These are phyloP conservation scores for Anolis carolinensis DNA, from an alignment of 2,113 vertebrate genomes.

Conservation along the genomic window DNA sequence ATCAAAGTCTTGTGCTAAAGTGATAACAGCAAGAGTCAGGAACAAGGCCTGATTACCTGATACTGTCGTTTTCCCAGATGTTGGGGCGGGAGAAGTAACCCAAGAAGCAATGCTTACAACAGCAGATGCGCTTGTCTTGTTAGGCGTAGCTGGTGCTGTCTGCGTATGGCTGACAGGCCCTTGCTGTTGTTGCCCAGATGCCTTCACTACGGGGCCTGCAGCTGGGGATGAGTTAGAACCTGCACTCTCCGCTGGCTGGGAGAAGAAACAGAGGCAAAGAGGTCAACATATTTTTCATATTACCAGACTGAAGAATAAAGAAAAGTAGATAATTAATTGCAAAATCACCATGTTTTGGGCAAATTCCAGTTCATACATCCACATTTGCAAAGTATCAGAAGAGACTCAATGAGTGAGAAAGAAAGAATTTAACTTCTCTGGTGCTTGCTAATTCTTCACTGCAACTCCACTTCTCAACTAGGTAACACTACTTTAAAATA, in stretches of 20 bases:
- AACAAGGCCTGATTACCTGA: slow-evolving; percentile 79
- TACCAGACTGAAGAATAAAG: background rate
- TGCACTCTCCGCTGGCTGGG: slow-evolving; percentile 66
- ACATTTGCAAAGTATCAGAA: background rate
- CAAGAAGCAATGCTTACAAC: slow-evolving; percentile 81
- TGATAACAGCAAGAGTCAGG: background rate
- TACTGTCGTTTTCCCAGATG: slow-evolving; percentile 85
- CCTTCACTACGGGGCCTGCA: slow-evolving; percentile 64
- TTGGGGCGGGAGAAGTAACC: slow-evolving; percentile 71
- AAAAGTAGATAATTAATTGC: background rate
- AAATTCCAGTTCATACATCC: background rate
- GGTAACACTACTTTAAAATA: too few relatives aligned
- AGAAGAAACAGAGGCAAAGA: slow-evolving; percentile 12
- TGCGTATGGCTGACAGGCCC: slow-evolving; percentile 69
- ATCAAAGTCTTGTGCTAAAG: slow-evolving; percentile 22
- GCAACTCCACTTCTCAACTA: too few relatives aligned
- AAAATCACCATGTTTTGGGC: background rate
- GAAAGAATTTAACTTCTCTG: background rate
- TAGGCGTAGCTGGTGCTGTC: slow-evolving; percentile 56
- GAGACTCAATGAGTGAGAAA: background rate
- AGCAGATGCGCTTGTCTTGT: slow-evolving; percentile 67
- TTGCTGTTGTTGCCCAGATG: slow-evolving; percentile 72
- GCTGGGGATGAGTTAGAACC: slow-evolving; percentile 62
- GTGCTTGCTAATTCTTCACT: too few relatives aligned
- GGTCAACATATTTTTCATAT: background rate